These are phyloP conservation scores for Atrichornis clamosus DNA, from an alignment of 2,113 vertebrate genomes.

Conservation along the genomic window DNA sequence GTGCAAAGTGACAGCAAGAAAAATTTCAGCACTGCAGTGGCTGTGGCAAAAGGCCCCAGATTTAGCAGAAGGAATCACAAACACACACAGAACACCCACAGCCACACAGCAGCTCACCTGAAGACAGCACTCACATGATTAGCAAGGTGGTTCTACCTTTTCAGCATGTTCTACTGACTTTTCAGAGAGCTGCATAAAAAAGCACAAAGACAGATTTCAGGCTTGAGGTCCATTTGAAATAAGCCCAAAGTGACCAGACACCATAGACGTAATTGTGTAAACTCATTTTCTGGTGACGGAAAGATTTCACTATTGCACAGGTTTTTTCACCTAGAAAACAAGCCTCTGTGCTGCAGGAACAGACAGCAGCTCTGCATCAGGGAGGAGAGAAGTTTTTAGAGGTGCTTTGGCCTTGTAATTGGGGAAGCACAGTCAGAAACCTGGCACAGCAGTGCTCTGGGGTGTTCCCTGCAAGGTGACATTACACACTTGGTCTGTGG, in stretches of 20 bases:
- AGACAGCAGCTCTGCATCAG: not conserved
- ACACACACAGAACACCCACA: not conserved
- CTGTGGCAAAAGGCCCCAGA: not conserved
- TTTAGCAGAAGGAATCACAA: not conserved
- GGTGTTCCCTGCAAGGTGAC: not conserved
- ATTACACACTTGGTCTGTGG: not conserved
- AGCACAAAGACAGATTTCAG: not conserved
- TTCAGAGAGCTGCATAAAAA: not conserved
- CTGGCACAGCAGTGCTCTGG: rapidly evolving
- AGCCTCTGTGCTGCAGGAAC: not conserved
- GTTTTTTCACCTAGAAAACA: not conserved
- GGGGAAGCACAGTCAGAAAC: not conserved
- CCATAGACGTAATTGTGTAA: not conserved
- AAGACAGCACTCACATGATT: not conserved
- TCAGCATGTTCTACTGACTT: not conserved
- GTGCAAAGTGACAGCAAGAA: not conserved
- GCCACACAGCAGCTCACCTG: not conserved
- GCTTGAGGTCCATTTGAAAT: not conserved
- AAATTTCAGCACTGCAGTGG: not conserved
- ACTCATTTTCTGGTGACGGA: not conserved
- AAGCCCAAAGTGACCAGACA: not conserved
- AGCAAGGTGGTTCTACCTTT: not conserved
- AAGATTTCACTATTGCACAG: not conserved
- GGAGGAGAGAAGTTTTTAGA: not conserved
- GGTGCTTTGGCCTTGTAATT: not conserved